A percentile compares a stretch with the other conserved stretches of the same genome.
These are phyloP conservation scores for Grammomys dolichurus DNA, from an alignment of 2,113 vertebrate species.

Conservation along the genomic window DNA sequence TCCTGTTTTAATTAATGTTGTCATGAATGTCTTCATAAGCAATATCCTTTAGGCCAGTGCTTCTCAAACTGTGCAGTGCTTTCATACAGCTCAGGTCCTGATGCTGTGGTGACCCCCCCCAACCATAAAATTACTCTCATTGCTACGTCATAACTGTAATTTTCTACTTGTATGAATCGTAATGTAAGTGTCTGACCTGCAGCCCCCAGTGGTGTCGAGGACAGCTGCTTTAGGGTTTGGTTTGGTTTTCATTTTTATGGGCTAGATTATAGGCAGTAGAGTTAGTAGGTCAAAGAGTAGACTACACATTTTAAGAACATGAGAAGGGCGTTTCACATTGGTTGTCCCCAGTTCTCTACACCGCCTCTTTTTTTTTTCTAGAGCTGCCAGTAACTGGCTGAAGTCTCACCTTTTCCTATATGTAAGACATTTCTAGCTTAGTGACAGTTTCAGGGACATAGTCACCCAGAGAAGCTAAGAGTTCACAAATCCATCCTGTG, in stretches of 20 bases:
- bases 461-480: neutral
- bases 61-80: neutral
- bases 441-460: neutral
- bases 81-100: neutral
- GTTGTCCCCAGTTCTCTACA: neutral
- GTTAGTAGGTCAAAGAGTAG: neutral
- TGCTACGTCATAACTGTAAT: neutral
- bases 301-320: neutral
- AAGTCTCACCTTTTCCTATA: neutral
- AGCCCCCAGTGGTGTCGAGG: neutral
- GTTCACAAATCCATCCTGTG: neutral
- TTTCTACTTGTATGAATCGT: neutral
- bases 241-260: neutral
- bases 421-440: neutral
- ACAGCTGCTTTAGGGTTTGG: neutral
- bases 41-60: neutral
- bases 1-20: neutral
- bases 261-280: neutral
- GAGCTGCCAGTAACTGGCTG: neutral
- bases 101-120: neutral
- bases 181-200: neutral
- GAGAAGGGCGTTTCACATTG: neutral
- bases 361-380: neutral
- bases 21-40: neutral
- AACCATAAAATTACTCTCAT: neutral